phyloP scores from a whole-genome alignment of 2,113 vertebrate genomes.

The Phainopepla nitens region DNA sequence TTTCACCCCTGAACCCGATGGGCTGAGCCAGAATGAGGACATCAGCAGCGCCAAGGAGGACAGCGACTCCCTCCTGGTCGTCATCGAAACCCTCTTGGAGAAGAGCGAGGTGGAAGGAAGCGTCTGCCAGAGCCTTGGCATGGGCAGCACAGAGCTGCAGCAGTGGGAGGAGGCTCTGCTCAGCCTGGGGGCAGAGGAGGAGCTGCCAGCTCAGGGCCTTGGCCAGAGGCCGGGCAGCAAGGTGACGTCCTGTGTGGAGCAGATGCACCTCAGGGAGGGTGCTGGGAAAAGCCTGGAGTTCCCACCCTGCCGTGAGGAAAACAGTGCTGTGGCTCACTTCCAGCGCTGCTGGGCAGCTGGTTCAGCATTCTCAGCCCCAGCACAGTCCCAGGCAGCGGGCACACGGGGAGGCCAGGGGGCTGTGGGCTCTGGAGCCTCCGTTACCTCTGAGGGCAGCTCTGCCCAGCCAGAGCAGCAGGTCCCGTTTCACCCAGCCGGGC shows the following conservation, averaged over 20 bases:
- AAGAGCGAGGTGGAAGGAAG: background rate
- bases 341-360: background rate
- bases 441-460: background rate
- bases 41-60: constrained; percentile 29
- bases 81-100: constrained; percentile 63
- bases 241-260: constrained; percentile 60
- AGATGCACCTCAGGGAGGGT: background rate
- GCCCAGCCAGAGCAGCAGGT: background rate
- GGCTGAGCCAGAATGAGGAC: background rate
- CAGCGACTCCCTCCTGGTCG: background rate
- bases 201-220: background rate
- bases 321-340: background rate
- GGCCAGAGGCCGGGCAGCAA: constrained; percentile 29
- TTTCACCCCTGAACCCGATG: constrained; percentile 26
- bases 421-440: fast-evolving
- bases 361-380: background rate
- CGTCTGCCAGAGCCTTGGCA: background rate
- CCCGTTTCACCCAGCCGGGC: fast-evolving
- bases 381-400: constrained; percentile 10
- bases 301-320: background rate
- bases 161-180: constrained; percentile 69
- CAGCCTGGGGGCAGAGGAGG: constrained; percentile 1
- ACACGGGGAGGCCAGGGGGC: background rate
- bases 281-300: background rate
- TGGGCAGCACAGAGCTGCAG: constrained; percentile 1